Conservation (phyloP, 2,888 invertebrate species). For the Herminia tarsipennalis region DNA sequence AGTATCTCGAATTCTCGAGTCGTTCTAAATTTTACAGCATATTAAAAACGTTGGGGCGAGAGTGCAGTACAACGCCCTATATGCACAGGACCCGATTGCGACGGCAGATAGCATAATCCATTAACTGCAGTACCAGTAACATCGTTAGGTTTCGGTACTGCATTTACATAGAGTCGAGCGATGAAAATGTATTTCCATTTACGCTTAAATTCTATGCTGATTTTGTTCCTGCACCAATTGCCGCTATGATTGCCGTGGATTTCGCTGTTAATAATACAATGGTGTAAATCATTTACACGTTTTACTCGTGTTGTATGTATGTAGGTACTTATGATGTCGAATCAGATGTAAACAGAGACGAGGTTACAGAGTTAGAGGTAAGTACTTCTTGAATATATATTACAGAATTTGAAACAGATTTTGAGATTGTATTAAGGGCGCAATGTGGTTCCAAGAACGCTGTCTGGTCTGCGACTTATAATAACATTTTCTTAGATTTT, state of each 20-base stretch:
- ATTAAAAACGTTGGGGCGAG: slow-evolving; percentile 47
- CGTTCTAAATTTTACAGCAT: slow-evolving; percentile 51
- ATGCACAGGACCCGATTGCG: slow-evolving; percentile 45
- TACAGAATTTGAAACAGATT: too few relatives aligned
- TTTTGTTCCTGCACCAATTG: slow-evolving; percentile 39
- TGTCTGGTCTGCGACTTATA: too few relatives aligned
- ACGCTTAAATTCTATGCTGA: slow-evolving; percentile 65
- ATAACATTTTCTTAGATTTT: too few relatives aligned
- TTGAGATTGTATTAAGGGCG: too few relatives aligned
- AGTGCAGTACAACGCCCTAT: slow-evolving; percentile 20
- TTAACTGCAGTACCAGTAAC: slow-evolving; percentile 65
- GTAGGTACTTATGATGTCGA: too few relatives aligned
- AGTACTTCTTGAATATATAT: too few relatives aligned
- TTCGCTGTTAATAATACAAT: slow-evolving; percentile 15
- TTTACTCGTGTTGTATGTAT: too few relatives aligned
- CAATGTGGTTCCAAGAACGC: too few relatives aligned
- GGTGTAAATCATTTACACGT: slow-evolving; percentile 1
- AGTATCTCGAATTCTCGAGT: slow-evolving; percentile 45
- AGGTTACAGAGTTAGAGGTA: too few relatives aligned
- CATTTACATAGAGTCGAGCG: slow-evolving; percentile 69
- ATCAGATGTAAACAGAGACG: too few relatives aligned
- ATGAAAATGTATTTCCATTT: slow-evolving; percentile 67
- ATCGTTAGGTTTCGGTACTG: slow-evolving; percentile 65
- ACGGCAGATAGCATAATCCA: slow-evolving; percentile 63
- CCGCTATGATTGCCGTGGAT: slow-evolving; percentile 26